Percentiles rank a stretch among this genome's conserved stretches.
Conservation (phyloP, 2,888 invertebrate genomes). For the Argyresthia albistria region DNA sequence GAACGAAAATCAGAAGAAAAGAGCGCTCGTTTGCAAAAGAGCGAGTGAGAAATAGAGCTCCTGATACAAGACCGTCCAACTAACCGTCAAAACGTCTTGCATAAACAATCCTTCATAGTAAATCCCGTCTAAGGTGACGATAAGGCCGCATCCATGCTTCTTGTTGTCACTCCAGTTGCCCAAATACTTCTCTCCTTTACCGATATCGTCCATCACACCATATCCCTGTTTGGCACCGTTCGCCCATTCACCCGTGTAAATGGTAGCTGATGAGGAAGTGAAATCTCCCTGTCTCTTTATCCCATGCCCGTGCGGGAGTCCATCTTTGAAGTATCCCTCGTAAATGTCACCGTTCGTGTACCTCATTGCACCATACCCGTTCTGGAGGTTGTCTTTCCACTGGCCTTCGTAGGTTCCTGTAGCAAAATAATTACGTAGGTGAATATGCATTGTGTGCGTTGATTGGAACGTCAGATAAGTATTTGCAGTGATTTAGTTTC, state of each 20-base stretch:
- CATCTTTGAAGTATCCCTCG: conserved; percentile 90
- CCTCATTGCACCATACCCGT: conserved; percentile 84
- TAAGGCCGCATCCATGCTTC: conserved; percentile 87
- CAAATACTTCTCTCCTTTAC: conserved; percentile 90
- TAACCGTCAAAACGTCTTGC: conserved; percentile 83
- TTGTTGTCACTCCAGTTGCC: conserved; percentile 91
- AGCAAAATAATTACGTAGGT: neutral
- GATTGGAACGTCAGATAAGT: no score
- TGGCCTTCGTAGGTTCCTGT: conserved; percentile 83
- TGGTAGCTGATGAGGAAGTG: conserved; percentile 79
- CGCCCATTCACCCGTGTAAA: conserved; percentile 93
- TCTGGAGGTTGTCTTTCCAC: conserved; percentile 87
- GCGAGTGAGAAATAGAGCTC: no score
- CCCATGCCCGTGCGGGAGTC: conserved; percentile 88
- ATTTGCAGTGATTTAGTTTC: no score
- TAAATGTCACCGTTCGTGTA: conserved; percentile 86
- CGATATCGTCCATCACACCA: conserved; percentile 90
- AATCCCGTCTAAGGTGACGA: conserved; percentile 90
- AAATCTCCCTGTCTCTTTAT: conserved; percentile 85
- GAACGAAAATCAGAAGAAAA: no score
- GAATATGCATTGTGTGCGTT: no score
- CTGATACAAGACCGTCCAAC: conserved; percentile 15
- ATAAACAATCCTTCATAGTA: conserved; percentile 92
- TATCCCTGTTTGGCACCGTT: conserved; percentile 86
- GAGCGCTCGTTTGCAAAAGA: no score